Conservation (phyloP, 2,113 vertebrate genomes). For the Pedionomus torquatus region DNA sequence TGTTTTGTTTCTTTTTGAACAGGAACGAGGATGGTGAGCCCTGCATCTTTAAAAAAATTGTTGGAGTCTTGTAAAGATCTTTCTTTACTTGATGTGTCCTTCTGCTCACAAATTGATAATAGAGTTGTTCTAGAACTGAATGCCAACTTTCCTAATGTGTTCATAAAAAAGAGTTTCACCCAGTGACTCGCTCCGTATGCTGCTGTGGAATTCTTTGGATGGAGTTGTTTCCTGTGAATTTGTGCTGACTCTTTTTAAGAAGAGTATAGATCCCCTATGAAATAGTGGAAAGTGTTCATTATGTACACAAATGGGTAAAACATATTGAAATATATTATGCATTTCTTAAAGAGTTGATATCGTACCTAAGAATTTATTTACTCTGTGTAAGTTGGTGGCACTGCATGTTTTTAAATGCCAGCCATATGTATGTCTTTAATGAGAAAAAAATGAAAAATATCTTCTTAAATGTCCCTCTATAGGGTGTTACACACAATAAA, state of each 20-base stretch:
- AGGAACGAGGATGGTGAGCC: conserved; percentile 90
- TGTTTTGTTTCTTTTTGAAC: conserved; percentile 1
- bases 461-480: conserved; percentile 52
- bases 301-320: conserved; percentile 32
- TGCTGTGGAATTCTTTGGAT: conserved; percentile 45
- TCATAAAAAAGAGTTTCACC: conserved; percentile 98
- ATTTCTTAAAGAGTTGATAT: conserved; percentile 4
- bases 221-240: conserved; percentile 47
- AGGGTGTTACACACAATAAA: conserved; percentile 18
- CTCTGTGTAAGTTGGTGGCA: conserved; percentile 11
- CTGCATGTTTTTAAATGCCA: conserved; percentile 49
- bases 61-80: conserved; percentile 90
- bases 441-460: conserved; percentile 18
- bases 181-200: conserved; percentile 80
- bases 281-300: conserved; percentile 42
- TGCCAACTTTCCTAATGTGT: conserved; percentile 87
- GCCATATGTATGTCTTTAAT: conserved; percentile 48
- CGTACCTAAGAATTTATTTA: conserved; percentile 44
- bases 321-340: conserved; percentile 25
- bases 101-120: conserved; percentile 97
- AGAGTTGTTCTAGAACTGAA: conserved; percentile 90
- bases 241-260: conserved; percentile 35
- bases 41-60: conserved; percentile 89
- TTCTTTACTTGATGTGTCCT: conserved; percentile 93
- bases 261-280: conserved; percentile 8